These are phyloP conservation scores for Drosophila buzzatii DNA, from an alignment of 2,888 invertebrate genomes.

Conservation along the genomic window DNA sequence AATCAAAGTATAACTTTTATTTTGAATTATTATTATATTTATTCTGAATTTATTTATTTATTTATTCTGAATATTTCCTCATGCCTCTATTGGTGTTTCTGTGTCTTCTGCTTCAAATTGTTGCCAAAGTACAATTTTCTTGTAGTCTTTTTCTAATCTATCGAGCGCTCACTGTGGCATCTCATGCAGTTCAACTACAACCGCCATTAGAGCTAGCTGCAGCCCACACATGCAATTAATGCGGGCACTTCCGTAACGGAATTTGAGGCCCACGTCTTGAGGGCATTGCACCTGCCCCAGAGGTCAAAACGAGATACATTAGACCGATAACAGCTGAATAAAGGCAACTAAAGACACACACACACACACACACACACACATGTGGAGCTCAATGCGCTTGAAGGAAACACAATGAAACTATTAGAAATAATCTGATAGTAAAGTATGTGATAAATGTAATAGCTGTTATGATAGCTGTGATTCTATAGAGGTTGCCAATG, in stretches of 20 bases:
- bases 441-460: neutral
- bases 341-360: neutral
- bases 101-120: neutral
- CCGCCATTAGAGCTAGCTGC: conserved; percentile 23
- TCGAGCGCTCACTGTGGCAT: conserved; percentile 14
- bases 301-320: conserved; percentile 36
- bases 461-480: neutral
- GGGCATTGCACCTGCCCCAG: conserved; percentile 45
- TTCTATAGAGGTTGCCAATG: neutral
- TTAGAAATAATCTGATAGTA: conserved; percentile 1
- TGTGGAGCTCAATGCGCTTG: conserved; percentile 1
- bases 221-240: conserved; percentile 55
- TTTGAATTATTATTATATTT: too few species aligned
- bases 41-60: too few species aligned
- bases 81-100: neutral
- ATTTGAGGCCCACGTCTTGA: conserved; percentile 29
- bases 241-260: conserved; percentile 50
- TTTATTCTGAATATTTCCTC: neutral
- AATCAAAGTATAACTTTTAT: too few species aligned
- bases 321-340: conserved; percentile 17
- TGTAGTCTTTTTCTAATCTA: neutral
- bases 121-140: neutral
- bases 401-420: neutral
- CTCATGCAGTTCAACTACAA: conserved; percentile 17
- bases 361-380: neutral